Evolutionary conservation across 1,140 invertebrate genomes (phyloP).

Genomic region (Phortica variegata): DNA sequence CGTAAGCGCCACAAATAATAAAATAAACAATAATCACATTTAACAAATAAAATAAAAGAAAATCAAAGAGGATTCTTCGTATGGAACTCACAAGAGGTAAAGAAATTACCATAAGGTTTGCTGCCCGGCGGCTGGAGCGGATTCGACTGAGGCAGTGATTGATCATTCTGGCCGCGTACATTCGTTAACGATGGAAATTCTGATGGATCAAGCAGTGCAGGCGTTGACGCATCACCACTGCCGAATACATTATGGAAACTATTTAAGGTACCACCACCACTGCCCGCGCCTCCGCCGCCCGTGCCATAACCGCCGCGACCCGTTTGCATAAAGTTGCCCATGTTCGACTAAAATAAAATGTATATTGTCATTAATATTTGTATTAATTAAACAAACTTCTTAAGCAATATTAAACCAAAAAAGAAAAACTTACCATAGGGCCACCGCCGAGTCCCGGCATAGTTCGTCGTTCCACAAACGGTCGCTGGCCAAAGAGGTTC

Average conservation of each 20-base stretch:
- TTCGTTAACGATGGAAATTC: slow-evolving; percentile 89
- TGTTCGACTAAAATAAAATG: slow-evolving; percentile 42
- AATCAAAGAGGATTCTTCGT: slow-evolving; percentile 44
- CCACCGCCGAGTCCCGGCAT: slow-evolving; percentile 62
- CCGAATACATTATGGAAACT: slow-evolving; percentile 79
- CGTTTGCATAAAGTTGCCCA: slow-evolving; percentile 57
- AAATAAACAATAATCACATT: slow-evolving; percentile 1
- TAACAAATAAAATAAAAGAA: slow-evolving; percentile 38
- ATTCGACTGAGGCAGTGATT: slow-evolving; percentile 72
- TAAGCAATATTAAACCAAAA: not conserved
- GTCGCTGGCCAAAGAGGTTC: slow-evolving; percentile 71
- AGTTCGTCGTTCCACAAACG: slow-evolving; percentile 74
- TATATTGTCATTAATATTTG: slow-evolving; percentile 6
- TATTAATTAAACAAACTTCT: not conserved
- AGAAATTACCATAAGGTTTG: slow-evolving; percentile 78
- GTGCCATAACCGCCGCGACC: slow-evolving; percentile 67
- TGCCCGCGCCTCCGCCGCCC: slow-evolving; percentile 58
- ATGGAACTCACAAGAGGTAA: slow-evolving; percentile 58
- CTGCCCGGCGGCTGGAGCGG: slow-evolving; percentile 80
- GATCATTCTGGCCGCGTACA: slow-evolving; percentile 72
- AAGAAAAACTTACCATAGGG: slow-evolving; percentile 40
- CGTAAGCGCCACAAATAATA: not conserved
- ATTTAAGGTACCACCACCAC: slow-evolving; percentile 59
- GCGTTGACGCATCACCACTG: slow-evolving; percentile 69
- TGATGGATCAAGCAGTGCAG: slow-evolving; percentile 81